A percentile compares a stretch with the other conserved stretches of the same genome.
These are phyloP conservation scores for Bombus waltoni DNA, from an alignment of 1,140 invertebrate genomes.

Conservation along the genomic window DNA sequence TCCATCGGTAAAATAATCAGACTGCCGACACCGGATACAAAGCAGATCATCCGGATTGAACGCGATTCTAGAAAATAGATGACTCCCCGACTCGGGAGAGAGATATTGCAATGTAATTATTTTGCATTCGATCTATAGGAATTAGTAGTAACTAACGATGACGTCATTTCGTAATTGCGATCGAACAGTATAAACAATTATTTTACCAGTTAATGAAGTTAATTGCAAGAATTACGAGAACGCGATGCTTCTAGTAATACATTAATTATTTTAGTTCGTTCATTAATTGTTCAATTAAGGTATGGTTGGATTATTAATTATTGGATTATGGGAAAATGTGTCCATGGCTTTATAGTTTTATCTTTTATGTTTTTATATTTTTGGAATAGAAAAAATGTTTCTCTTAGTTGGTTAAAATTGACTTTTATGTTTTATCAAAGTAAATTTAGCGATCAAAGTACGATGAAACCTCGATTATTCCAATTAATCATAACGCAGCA, in stretches of 20 bases:
- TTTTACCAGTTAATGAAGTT: background rate
- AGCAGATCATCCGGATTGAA: conserved; percentile 37
- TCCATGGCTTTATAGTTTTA: too few species aligned
- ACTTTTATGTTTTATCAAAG: too few species aligned
- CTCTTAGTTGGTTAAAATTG: too few species aligned
- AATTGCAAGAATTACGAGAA: background rate
- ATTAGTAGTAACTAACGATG: too few species aligned
- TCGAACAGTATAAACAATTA: background rate
- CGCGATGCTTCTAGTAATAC: background rate
- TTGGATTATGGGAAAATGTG: too few species aligned
- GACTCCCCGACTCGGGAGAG: background rate
- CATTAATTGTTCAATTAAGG: background rate
- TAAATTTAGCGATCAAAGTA: too few species aligned
- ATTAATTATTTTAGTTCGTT: background rate
- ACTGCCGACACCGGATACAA: conserved; percentile 8
- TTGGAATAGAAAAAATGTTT: too few species aligned
- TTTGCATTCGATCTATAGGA: background rate
- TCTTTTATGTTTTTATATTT: too few species aligned
- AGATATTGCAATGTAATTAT: background rate
- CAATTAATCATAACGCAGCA: too few species aligned
- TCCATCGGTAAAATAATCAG: conserved; percentile 28
- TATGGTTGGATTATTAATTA: too few species aligned
- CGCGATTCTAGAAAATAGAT: conserved; percentile 39
- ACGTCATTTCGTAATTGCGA: too few species aligned
- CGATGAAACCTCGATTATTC: too few species aligned